Evolutionary conservation across 2,797 vertebrate genomes (phyloP).

Genomic region (Taeniopygia guttata): DNA sequence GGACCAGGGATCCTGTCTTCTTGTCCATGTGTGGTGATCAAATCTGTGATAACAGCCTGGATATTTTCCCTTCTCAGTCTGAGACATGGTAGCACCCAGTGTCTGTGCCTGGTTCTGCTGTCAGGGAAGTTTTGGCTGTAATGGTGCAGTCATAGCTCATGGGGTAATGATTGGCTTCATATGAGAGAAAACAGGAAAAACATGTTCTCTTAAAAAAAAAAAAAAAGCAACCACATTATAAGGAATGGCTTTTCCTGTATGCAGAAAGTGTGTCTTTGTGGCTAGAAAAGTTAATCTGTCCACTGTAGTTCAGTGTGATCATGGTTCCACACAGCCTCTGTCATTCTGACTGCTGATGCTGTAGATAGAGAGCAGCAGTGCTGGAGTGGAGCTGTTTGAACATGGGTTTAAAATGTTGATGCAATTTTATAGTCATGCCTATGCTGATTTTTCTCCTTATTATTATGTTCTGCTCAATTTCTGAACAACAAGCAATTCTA

Average conservation of each 20-base stretch:
- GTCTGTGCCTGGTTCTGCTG: not conserved
- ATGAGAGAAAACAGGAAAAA: not conserved
- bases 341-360: not conserved
- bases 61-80: not conserved
- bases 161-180: not conserved
- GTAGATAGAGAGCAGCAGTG: not conserved
- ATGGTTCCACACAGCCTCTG: not conserved
- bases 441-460: not conserved
- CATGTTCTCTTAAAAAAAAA: not conserved
- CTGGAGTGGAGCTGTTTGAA: not conserved
- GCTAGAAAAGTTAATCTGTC: not conserved
- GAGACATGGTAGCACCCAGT: not conserved
- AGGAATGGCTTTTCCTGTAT: not conserved
- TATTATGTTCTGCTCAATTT: not conserved
- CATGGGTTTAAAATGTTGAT: not conserved
- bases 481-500: not conserved
- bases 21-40: not conserved
- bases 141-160: not conserved
- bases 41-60: not conserved
- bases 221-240: not conserved
- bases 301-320: not conserved
- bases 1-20: not conserved
- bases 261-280: not conserved
- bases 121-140: not conserved
- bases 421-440: not conserved